Base-by-base conservation (phyloP, 2,113 vertebrate species). In the Ranitomeya variabilis region DNA sequence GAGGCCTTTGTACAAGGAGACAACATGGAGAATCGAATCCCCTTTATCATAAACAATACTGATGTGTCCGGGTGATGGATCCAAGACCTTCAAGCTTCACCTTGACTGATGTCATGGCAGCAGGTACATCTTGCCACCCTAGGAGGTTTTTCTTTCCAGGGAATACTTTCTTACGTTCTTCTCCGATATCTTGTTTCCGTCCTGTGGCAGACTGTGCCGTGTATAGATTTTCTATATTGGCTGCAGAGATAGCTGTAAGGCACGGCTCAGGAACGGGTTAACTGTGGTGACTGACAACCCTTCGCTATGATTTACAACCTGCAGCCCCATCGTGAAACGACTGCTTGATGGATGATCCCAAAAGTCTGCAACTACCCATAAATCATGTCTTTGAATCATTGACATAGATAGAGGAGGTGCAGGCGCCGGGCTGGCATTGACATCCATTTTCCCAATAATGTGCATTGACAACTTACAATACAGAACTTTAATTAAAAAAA, bases 351-450 rank as follows among this genome's bases (percentile, higher is more conserved):
- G 98, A 99, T 99, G 97, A 99, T 96, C 96, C 97, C 96, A 97
- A 97, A 97, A 99, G 98, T 98, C 97, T 96, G 97, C 97, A 97
- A 97, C 95, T 94, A 97, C 97, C 97, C 98, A 99, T 99, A 99
- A 99, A 99, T 99, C 98, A 99, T 99, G 98, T 99, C 97, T 99
- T 97, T 98, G 97, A 98, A 98, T 97, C 97, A 98, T 98, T 99
- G 98, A 99, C 97, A 99, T 96, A 99, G 98, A 99, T 99, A 98
- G 98, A 99, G 97, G 97, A 99, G 97, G 96, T 96, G 96, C 96
- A 97, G 97, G 96, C 97, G 97, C 97, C 96, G 96, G 97, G 95
- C 95, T 96, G 97, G 96, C 97, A 98, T 97, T 97, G 97, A 97
- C 97, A 98, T 96, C 98, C 98, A 98, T 98, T 98, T 97, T 97